These are phyloP conservation scores for Archips xylosteana DNA, from an alignment of 2,888 invertebrate genomes.

Conservation along the genomic window DNA sequence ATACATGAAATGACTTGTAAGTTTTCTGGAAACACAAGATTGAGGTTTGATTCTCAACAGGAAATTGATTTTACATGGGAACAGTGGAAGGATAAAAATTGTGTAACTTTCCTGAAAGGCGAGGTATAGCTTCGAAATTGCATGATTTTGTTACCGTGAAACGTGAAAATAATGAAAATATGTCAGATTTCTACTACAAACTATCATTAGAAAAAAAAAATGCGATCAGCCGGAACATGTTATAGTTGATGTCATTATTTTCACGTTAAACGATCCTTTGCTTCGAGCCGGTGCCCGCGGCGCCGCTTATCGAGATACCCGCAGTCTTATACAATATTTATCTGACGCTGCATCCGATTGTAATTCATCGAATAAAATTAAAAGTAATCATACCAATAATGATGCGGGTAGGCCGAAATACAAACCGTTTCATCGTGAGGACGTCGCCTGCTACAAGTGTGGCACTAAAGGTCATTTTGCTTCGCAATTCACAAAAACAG, in stretches of 20 bases:
- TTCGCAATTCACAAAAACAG: slow-evolving; percentile 5
- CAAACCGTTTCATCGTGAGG: background rate
- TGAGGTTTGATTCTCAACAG: slow-evolving; percentile 17
- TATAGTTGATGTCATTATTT: slow-evolving; percentile 25
- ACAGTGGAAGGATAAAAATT: slow-evolving; percentile 9
- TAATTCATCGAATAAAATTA: background rate
- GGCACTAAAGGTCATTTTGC: slow-evolving; percentile 15
- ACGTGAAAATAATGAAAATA: slow-evolving; percentile 12
- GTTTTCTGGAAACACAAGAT: slow-evolving; percentile 1
- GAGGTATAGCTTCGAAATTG: slow-evolving; percentile 15
- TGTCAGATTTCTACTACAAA: slow-evolving; percentile 24
- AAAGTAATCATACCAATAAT: background rate
- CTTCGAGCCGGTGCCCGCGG: slow-evolving; percentile 19
- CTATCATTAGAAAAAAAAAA: slow-evolving; percentile 9
- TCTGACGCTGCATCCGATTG: slow-evolving; percentile 17
- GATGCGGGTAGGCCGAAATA: slow-evolving; percentile 1
- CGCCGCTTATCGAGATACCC: slow-evolving; percentile 20
- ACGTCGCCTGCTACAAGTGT: slow-evolving; percentile 17
- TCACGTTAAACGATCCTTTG: slow-evolving; percentile 23
- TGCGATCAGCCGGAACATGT: slow-evolving; percentile 20
- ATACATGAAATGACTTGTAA: slow-evolving; percentile 28
- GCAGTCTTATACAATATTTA: slow-evolving; percentile 12
- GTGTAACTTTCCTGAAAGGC: slow-evolving; percentile 10
- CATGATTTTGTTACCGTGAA: slow-evolving; percentile 19
- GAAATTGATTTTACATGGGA: slow-evolving; percentile 23